Conservation (phyloP, 2,888 invertebrate genomes). For the Anagyrus pseudococci region DNA sequence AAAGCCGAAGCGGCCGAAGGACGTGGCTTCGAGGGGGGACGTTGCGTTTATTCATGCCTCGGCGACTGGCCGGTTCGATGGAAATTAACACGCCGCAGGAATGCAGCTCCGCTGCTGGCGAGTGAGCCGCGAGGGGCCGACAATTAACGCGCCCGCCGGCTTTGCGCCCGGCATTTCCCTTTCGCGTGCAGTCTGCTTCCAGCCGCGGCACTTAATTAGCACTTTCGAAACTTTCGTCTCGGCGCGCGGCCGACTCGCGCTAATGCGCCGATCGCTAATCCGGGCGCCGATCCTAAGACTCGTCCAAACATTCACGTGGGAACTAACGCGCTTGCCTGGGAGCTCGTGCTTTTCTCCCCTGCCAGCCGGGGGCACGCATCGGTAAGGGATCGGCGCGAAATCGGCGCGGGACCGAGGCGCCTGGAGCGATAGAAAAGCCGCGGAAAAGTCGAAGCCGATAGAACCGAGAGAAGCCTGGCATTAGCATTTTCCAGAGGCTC, state of each 20-base stretch:
- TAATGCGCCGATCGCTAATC: background rate
- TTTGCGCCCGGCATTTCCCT: no score
- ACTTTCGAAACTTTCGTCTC: slow-evolving; percentile 26
- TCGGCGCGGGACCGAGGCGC: no score
- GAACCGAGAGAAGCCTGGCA: no score
- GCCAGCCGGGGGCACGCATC: background rate
- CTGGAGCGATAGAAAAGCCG: background rate
- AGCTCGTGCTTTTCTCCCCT: slow-evolving; percentile 8
- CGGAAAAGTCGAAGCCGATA: background rate
- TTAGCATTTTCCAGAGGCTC: slow-evolving; percentile 9
- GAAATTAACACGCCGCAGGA: no score
- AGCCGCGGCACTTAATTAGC: slow-evolving; percentile 34
- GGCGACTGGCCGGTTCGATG: no score
- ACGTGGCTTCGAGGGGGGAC: no score
- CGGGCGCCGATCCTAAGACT: background rate
- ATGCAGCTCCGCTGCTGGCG: no score
- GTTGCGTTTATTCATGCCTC: no score
- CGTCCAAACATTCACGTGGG: slow-evolving; percentile 21
- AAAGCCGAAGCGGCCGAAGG: no score
- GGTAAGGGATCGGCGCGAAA: background rate
- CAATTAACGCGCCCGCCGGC: no score
- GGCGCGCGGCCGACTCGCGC: no score
- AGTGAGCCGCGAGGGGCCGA: no score
- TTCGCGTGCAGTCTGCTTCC: slow-evolving; percentile 19
- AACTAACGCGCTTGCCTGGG: background rate